phyloP scores from a whole-genome alignment of 1,140 invertebrate genomes.

The Marisa cornuarietis region DNA sequence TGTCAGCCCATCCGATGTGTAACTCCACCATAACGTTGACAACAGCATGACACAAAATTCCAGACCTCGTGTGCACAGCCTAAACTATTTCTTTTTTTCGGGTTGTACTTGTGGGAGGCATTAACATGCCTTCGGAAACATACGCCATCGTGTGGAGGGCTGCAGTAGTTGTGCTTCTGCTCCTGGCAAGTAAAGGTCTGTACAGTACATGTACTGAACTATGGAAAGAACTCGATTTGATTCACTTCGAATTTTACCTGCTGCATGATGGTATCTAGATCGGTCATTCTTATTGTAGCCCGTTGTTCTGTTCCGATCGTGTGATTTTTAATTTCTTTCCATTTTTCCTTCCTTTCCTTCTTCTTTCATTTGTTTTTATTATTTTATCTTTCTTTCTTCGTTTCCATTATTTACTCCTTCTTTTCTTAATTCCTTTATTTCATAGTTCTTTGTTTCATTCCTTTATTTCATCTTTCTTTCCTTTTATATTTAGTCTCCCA shows the following conservation, averaged over 20 bases:
- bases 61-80: too few relatives aligned
- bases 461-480: neutral
- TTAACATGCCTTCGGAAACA: too few relatives aligned
- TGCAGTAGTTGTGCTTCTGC: too few relatives aligned
- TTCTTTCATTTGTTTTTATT: neutral
- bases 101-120: too few relatives aligned
- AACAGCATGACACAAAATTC: too few relatives aligned
- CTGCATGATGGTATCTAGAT: neutral
- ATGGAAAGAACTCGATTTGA: neutral
- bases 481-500: neutral
- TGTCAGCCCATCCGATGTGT: too few relatives aligned
- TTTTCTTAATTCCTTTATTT: slow-evolving; percentile 7
- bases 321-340: neutral
- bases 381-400: neutral
- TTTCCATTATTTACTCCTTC: slow-evolving; percentile 13
- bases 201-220: neutral
- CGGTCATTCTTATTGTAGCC: neutral
- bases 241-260: neutral
- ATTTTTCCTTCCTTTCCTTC: neutral
- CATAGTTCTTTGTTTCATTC: slow-evolving; percentile 4
- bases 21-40: too few relatives aligned
- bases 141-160: too few relatives aligned
- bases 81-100: too few relatives aligned
- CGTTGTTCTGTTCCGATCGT: neutral
- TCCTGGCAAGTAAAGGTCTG: too few relatives aligned